phyloP scores from a whole-genome alignment of 2,797 vertebrate species.

The Melanotaenia pygmaea region DNA sequence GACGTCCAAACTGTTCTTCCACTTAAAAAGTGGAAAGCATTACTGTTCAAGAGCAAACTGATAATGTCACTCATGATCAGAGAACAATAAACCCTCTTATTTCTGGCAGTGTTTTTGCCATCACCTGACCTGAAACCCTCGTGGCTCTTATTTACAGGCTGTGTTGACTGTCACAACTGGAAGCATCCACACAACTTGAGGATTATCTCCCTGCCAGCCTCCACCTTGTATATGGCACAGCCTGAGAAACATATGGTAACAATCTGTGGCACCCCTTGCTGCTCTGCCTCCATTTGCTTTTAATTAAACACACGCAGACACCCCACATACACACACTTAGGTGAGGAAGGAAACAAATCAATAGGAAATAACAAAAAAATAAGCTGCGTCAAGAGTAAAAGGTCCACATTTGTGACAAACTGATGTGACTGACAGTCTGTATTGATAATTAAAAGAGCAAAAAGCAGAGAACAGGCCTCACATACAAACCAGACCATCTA shows the following conservation, averaged over 20 bases:
- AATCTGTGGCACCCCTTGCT: slow-evolving; percentile 66
- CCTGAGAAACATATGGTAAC: slow-evolving; percentile 70
- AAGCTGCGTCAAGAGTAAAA: slow-evolving; percentile 38
- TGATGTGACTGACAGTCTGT: slow-evolving; percentile 28
- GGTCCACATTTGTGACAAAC: slow-evolving; percentile 15
- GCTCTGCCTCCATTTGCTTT: slow-evolving; percentile 61
- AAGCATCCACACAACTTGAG: slow-evolving; percentile 36
- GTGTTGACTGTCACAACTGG: slow-evolving; percentile 49
- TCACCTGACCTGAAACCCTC: slow-evolving; percentile 21
- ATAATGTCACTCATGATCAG: slow-evolving; percentile 11
- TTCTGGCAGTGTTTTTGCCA: background rate
- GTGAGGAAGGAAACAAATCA: slow-evolving; percentile 38
- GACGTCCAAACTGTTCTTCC: background rate
- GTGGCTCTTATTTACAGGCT: slow-evolving; percentile 28
- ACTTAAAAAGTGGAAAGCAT: slow-evolving; percentile 1
- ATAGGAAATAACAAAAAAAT: slow-evolving; percentile 33
- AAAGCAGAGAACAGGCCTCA: slow-evolving; percentile 19
- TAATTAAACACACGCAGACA: slow-evolving; percentile 72
- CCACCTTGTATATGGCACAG: slow-evolving; percentile 48
- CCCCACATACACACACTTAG: slow-evolving; percentile 26
- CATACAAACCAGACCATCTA: slow-evolving; percentile 23
- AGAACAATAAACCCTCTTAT: slow-evolving; percentile 17
- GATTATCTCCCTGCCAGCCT: slow-evolving; percentile 60
- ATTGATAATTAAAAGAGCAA: slow-evolving; percentile 14
- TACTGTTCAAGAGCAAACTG: slow-evolving; percentile 3